Evolutionary conservation across 2,888 invertebrate genomes (phyloP).

Genomic region (Amphiduros pacificus): DNA sequence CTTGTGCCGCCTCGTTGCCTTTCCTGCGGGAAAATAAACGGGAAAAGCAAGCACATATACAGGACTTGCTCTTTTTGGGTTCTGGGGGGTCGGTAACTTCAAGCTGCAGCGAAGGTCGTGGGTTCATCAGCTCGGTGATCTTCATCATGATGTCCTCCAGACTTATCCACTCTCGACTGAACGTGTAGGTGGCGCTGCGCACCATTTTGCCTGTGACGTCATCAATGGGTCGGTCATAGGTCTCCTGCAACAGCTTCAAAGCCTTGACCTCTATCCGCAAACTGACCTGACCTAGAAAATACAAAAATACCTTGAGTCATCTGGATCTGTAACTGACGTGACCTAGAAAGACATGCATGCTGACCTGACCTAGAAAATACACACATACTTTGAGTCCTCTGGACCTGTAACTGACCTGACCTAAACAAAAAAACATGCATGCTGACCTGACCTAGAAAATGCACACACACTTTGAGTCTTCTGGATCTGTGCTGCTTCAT

Average conservation of each 20-base stretch:
- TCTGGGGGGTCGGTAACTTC: conserved; percentile 23
- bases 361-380: too few relatives aligned
- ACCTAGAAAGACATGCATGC: too few relatives aligned
- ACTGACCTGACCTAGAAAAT: conserved; percentile 42
- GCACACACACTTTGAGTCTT: too few relatives aligned
- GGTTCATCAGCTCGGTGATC: conserved; percentile 10
- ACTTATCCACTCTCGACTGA: conserved; percentile 24
- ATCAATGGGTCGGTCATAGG: too few relatives aligned
- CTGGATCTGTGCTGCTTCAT: too few relatives aligned
- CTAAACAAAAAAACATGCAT: too few relatives aligned
- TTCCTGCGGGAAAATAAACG: conserved; percentile 20
- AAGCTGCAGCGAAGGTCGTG: neutral
- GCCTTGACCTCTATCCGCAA: conserved; percentile 44
- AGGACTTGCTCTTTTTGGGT: conserved; percentile 30
- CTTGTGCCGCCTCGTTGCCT: neutral
- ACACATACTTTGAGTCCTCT: too few relatives aligned
- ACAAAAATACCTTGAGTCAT: neutral
- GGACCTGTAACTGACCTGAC: too few relatives aligned
- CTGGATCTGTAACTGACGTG: neutral
- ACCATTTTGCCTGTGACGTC: conserved; percentile 4
- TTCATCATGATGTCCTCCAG: conserved; percentile 19
- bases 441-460: too few relatives aligned
- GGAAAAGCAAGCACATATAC: conserved; percentile 42
- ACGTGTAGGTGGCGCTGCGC: neutral
- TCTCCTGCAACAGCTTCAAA: too few relatives aligned